These are phyloP conservation scores for Macrophya annulata DNA, from an alignment of 2,888 invertebrate species.

Conservation along the genomic window DNA sequence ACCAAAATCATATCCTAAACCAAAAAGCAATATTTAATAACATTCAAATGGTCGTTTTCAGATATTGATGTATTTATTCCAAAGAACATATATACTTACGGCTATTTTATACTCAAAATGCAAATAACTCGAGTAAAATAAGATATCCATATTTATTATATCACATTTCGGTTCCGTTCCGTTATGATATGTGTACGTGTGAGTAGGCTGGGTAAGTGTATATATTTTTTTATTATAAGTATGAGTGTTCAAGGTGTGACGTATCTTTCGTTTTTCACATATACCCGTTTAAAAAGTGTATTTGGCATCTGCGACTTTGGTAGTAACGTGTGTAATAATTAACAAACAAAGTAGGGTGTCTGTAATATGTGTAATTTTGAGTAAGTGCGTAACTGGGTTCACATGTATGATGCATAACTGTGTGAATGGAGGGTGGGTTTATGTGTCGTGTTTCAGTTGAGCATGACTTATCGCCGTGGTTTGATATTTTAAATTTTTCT, in stretches of 20 bases:
- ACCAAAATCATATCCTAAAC: too few species aligned
- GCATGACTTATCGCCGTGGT: neutral
- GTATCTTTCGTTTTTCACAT: neutral
- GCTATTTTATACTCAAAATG: constrained; percentile 14
- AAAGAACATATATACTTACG: constrained; percentile 15
- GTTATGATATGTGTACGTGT: constrained; percentile 1
- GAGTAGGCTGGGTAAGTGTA: neutral
- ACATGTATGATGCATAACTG: constrained; percentile 18
- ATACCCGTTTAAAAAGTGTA: neutral
- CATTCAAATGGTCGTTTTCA: neutral
- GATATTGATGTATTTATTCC: constrained; percentile 10
- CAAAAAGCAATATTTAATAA: neutral
- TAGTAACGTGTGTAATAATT: constrained; percentile 22
- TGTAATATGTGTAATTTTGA: constrained; percentile 16
- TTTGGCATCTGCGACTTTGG: neutral
- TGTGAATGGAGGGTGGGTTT: constrained; percentile 2
- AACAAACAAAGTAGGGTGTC: neutral
- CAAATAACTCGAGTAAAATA: neutral
- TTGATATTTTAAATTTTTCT: neutral
- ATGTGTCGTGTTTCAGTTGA: neutral
- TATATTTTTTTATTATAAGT: neutral
- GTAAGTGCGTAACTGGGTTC: neutral
- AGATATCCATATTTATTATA: neutral
- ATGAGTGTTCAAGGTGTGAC: neutral
- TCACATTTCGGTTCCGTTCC: constrained; percentile 2